Conservation (phyloP, 2,797 vertebrate species). For the Poecilia picta region DNA sequence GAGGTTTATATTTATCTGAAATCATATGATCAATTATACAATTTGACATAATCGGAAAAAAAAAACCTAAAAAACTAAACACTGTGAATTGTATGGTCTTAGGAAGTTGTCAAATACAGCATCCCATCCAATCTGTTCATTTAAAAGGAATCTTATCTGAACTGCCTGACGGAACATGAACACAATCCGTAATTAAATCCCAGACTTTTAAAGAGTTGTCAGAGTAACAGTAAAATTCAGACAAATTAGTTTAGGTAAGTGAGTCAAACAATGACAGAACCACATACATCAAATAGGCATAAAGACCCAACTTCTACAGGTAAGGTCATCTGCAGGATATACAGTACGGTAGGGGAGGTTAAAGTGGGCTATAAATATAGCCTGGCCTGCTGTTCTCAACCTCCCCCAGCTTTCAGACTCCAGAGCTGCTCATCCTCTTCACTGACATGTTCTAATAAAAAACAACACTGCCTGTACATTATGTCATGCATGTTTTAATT, state of each 20-base stretch:
- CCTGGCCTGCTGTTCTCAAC: constrained; percentile 45
- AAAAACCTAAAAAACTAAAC: not conserved
- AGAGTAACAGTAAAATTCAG: constrained; percentile 19
- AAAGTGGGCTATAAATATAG: constrained; percentile 51
- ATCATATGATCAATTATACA: not conserved
- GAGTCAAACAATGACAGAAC: constrained; percentile 27
- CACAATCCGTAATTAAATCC: constrained; percentile 4
- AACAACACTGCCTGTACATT: not conserved
- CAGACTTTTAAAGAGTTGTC: constrained; percentile 6
- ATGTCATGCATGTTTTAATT: constrained; percentile 17
- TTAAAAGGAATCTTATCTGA: not conserved
- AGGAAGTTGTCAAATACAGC: not conserved
- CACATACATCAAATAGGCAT: constrained; percentile 22
- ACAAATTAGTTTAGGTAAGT: constrained; percentile 23
- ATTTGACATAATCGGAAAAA: not conserved
- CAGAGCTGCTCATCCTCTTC: constrained; percentile 31
- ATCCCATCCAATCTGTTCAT: not conserved
- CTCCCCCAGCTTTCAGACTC: constrained; percentile 22
- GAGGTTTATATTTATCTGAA: not conserved
- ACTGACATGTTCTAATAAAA: constrained; percentile 13
- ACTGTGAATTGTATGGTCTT: not conserved
- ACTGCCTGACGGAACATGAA: not conserved
- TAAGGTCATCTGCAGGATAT: constrained; percentile 41
- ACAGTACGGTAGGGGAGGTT: constrained; percentile 33
- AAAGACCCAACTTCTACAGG: constrained; percentile 38